These are phyloP conservation scores for Ceriagrion tenellum DNA, from an alignment of 2,888 invertebrate species.

Conservation along the genomic window DNA sequence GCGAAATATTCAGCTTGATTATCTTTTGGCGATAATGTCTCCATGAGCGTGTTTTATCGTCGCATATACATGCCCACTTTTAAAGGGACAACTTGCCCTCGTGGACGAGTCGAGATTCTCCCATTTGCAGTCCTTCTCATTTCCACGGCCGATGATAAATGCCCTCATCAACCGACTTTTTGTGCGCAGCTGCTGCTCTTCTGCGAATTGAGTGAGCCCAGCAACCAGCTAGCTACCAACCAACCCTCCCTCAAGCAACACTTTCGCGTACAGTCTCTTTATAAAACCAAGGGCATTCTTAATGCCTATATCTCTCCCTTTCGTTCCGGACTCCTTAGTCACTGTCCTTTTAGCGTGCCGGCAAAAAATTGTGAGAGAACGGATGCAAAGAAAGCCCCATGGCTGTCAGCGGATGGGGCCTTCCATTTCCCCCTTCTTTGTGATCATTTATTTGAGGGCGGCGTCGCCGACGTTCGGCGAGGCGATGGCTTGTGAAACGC, in stretches of 20 bases:
- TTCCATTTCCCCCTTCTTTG: background rate
- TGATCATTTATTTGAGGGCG: background rate
- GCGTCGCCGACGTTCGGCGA: background rate
- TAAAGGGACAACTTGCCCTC: background rate
- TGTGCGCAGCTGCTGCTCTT: background rate
- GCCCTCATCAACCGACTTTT: background rate
- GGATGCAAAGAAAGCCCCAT: background rate
- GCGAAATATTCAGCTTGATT: background rate
- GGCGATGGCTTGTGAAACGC: background rate
- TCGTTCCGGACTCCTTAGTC: background rate
- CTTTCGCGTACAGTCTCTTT: background rate
- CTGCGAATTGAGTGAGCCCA: background rate
- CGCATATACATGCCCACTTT: background rate
- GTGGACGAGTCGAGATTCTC: background rate
- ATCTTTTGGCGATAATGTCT: background rate
- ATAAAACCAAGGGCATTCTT: background rate
- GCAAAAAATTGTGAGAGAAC: background rate
- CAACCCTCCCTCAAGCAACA: background rate
- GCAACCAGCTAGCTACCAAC: background rate
- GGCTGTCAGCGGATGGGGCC: background rate
- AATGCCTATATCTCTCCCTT: slow-evolving; percentile 20
- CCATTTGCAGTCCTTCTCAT: background rate
- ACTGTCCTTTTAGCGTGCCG: background rate
- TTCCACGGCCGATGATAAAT: background rate
- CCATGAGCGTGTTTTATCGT: background rate